Percentiles rank a stretch among this genome's conserved stretches.
These are phyloP conservation scores for Zaprionus inermis DNA, from an alignment of 1,140 invertebrate genomes.

Conservation along the genomic window DNA sequence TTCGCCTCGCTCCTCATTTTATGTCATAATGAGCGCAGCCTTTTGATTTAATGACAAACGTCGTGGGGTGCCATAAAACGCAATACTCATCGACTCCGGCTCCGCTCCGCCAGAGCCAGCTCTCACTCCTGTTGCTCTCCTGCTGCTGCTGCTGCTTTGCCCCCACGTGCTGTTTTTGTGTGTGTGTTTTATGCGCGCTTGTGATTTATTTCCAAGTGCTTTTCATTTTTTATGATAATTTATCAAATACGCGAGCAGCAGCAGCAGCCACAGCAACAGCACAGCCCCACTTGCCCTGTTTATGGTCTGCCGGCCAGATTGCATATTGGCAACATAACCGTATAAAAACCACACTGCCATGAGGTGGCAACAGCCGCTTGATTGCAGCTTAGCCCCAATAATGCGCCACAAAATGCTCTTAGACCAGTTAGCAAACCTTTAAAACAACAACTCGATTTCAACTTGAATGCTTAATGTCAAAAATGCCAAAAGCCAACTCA, in stretches of 20 bases:
- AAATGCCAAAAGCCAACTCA: slow-evolving; percentile 52
- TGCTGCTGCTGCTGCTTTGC: not conserved
- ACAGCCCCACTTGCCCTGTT: slow-evolving; percentile 16
- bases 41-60: slow-evolving; percentile 81
- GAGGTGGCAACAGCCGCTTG: slow-evolving; percentile 64
- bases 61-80: slow-evolving; percentile 57
- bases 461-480: slow-evolving; percentile 36
- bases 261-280: not conserved
- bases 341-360: slow-evolving; percentile 1
- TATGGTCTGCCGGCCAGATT: slow-evolving; percentile 50
- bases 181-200: slow-evolving; percentile 59
- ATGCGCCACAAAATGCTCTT: slow-evolving; percentile 36
- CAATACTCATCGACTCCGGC: slow-evolving; percentile 19
- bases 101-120: not conserved
- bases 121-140: not conserved
- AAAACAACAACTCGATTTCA: slow-evolving; percentile 17
- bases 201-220: slow-evolving; percentile 69
- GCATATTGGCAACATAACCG: slow-evolving; percentile 23
- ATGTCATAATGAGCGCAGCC: slow-evolving; percentile 77
- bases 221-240: slow-evolving; percentile 77
- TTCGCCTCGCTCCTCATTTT: slow-evolving; percentile 42
- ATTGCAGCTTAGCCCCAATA: slow-evolving; percentile 49
- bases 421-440: slow-evolving; percentile 38
- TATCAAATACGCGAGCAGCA: slow-evolving; percentile 56
- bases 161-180: not conserved